Percentiles rank a stretch among this genome's conserved stretches.
Conservation (phyloP, 2,113 vertebrate genomes). For the Nematolebias whitei region DNA sequence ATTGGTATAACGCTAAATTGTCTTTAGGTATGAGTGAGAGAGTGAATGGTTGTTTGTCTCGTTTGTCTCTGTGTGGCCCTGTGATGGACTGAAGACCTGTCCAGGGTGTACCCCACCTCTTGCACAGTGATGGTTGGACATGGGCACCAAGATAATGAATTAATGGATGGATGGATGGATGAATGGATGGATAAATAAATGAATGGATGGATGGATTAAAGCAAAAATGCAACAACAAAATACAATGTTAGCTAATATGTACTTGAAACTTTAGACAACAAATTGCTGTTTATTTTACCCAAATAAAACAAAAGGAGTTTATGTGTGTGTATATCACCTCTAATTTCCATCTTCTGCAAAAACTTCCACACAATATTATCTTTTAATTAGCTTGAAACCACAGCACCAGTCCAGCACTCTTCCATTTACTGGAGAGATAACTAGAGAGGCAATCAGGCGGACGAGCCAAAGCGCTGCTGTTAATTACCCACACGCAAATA, state of each 20-base stretch:
- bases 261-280: background rate
- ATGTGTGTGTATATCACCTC: conserved; percentile 38
- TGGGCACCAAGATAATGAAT: no score
- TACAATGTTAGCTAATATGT: conserved; percentile 1
- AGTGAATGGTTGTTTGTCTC: no score
- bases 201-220: no score
- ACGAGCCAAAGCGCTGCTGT: conserved; percentile 65
- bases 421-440: conserved; percentile 78
- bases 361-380: conserved; percentile 74
- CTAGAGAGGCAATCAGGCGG: conserved; percentile 77
- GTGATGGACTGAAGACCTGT: no score
- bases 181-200: no score
- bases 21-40: no score
- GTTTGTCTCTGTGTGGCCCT: no score
- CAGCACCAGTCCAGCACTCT: conserved; percentile 67
- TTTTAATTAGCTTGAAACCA: conserved; percentile 84
- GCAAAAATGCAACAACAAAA: background rate
- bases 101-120: no score
- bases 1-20: no score
- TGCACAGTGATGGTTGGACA: no score
- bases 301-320: conserved; percentile 40
- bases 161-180: no score
- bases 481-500: conserved; percentile 82
- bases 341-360: conserved; percentile 61
- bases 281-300: conserved; percentile 21